Evolutionary conservation across 2,888 invertebrate species (phyloP).

Genomic region (Meteorus cinctellus): DNA sequence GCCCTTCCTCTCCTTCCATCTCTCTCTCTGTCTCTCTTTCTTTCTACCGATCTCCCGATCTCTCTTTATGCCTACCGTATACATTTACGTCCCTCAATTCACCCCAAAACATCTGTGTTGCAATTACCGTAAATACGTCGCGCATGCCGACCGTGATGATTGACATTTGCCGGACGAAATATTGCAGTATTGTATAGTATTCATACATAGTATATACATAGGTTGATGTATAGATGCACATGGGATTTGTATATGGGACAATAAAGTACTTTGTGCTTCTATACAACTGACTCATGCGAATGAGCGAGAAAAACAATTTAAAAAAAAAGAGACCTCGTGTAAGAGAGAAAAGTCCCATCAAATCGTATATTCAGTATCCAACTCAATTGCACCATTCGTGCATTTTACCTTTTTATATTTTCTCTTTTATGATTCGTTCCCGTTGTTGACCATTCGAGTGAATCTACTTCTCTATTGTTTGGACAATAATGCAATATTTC

Average conservation of each 20-base stretch:
- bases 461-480: background rate
- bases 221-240: constrained; percentile 35
- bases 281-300: background rate
- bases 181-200: constrained; percentile 28
- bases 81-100: constrained; percentile 29
- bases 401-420: background rate
- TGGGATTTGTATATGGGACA: constrained; percentile 29
- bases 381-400: too few relatives aligned
- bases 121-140: constrained; percentile 61
- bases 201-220: constrained; percentile 27
- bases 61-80: constrained; percentile 25
- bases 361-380: background rate
- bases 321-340: background rate
- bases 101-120: constrained; percentile 66
- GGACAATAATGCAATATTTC: background rate
- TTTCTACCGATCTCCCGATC: background rate
- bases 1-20: constrained; percentile 20
- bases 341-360: background rate
- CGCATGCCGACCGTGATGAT: constrained; percentile 46
- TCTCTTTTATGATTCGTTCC: background rate
- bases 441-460: background rate
- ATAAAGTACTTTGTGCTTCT: constrained; percentile 30
- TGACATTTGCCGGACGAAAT: constrained; percentile 48
- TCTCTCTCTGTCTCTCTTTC: constrained; percentile 23
- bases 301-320: background rate